These are phyloP conservation scores for Aphelocoma californica DNA, from an alignment of 2,797 vertebrate species.

Conservation along the genomic window DNA sequence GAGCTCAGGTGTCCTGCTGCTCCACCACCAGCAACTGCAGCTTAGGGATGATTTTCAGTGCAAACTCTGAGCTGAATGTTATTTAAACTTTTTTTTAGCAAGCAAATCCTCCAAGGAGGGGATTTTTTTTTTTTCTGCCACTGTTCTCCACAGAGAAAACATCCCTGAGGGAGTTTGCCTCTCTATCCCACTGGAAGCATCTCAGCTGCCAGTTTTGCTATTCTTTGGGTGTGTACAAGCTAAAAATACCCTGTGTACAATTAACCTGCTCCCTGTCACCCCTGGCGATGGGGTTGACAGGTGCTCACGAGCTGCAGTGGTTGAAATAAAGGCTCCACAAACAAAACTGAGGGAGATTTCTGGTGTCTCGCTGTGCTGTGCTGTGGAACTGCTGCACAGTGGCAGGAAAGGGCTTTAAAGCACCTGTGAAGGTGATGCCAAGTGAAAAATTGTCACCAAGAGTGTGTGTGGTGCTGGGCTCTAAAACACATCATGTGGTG, in stretches of 20 bases:
- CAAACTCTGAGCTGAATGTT: not conserved
- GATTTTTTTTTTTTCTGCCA: not conserved
- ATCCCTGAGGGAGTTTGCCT: not conserved
- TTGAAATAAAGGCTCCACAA: not conserved
- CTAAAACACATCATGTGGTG: not conserved
- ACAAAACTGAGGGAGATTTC: not conserved
- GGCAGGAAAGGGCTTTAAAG: not conserved
- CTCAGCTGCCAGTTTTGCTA: not conserved
- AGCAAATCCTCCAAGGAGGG: not conserved
- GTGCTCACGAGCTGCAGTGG: not conserved
- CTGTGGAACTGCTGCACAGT: not conserved
- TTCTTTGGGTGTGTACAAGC: not conserved
- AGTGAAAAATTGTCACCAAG: not conserved
- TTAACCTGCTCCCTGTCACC: not conserved
- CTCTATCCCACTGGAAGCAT: not conserved
- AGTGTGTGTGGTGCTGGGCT: not conserved
- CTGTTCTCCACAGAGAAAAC: not conserved
- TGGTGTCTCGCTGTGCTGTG: not conserved
- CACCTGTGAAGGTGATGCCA: not conserved
- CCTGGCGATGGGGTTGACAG: not conserved
- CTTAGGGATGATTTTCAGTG: not conserved
- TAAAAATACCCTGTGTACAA: conserved; percentile 1
- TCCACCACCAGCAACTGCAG: not conserved
- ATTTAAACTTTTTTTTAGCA: not conserved
- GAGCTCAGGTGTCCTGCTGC: not conserved